Evolutionary conservation across 2,797 vertebrate genomes (phyloP).

Genomic region (Eurystomus glaucurus): DNA sequence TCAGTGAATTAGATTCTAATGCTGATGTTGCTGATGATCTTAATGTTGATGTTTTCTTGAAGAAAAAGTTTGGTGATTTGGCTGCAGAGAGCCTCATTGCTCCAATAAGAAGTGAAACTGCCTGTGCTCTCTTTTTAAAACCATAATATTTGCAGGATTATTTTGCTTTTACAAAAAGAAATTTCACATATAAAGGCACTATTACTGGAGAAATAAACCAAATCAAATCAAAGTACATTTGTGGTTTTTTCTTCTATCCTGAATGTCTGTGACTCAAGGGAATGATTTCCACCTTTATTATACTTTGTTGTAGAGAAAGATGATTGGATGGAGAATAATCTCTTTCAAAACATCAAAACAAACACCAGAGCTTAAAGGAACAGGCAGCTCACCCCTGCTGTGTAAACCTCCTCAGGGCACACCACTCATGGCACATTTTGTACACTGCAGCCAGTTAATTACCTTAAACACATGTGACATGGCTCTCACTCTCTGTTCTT

Average conservation of each 20-base stretch:
- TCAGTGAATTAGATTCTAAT: background rate
- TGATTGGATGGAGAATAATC: background rate
- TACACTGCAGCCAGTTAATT: background rate
- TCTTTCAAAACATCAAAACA: background rate
- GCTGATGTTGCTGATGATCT: background rate
- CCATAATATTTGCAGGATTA: background rate
- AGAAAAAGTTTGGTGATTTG: background rate
- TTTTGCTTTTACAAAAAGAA: conserved; percentile 32
- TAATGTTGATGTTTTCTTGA: conserved; percentile 1
- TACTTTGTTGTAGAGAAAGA: background rate
- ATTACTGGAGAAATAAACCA: background rate
- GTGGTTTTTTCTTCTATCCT: background rate
- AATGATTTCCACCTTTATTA: conserved; percentile 1
- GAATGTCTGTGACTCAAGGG: background rate
- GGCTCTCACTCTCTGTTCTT: background rate
- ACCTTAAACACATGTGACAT: background rate
- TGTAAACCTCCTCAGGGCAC: background rate
- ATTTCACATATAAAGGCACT: background rate
- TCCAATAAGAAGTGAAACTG: background rate
- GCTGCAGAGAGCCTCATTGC: background rate
- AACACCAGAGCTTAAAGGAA: background rate
- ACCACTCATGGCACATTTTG: background rate
- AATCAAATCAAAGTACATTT: background rate
- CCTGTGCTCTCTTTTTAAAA: background rate
- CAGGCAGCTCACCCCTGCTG: background rate